Percentiles rank a stretch among this genome's conserved stretches.
Evolutionary conservation across 2,888 invertebrate genomes (phyloP).

Genomic region (Caenorhabditis japonica): DNA sequence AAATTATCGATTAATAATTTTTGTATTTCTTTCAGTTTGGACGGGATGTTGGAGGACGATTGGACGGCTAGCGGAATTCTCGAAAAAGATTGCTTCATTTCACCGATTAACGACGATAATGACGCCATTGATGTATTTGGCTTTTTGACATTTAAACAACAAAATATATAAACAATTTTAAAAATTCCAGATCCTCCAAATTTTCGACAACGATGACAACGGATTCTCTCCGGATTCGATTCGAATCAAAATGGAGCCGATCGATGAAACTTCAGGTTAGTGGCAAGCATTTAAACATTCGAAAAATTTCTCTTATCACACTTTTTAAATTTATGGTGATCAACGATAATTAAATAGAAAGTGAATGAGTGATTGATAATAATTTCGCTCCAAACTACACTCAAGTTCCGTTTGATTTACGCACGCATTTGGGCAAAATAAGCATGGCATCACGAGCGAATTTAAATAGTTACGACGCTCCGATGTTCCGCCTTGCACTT

Average conservation of each 20-base stretch:
- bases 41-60: conserved; percentile 62
- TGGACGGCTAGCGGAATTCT: conserved; percentile 48
- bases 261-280: conserved; percentile 48
- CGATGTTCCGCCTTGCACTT: conserved; percentile 5
- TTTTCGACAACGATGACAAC: conserved; percentile 31
- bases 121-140: conserved; percentile 17
- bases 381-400: conserved; percentile 24
- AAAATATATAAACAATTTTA: background rate
- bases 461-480: no score
- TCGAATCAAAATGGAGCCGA: conserved; percentile 48
- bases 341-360: background rate
- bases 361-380: conserved; percentile 22
- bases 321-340: background rate
- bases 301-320: conserved; percentile 2
- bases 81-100: conserved; percentile 58
- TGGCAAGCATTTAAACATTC: background rate
- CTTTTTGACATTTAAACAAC: no score
- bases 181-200: conserved; percentile 21
- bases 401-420: conserved; percentile 28
- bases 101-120: conserved; percentile 9
- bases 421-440: background rate
- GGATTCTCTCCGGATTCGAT: conserved; percentile 25
- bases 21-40: conserved; percentile 16
- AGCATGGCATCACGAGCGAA: no score
- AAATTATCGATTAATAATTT: conserved; percentile 20